A percentile compares a stretch with the other conserved stretches of the same genome.
phyloP scores from a whole-genome alignment of 2,797 vertebrate species.

The Neosilurus mollespiculum region DNA sequence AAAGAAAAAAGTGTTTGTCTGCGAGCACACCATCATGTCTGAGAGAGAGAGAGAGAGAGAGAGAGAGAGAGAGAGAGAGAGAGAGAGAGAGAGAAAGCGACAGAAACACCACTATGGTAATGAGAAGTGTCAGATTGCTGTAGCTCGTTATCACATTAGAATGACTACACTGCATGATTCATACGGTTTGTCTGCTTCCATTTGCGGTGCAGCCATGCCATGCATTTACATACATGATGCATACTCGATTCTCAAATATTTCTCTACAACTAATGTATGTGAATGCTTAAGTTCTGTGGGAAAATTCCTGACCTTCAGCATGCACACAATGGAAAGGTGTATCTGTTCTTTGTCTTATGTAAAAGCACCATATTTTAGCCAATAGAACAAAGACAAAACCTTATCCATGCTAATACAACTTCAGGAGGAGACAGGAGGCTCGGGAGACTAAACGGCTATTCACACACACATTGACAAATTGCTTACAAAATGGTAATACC shows the following conservation, averaged over 20 bases:
- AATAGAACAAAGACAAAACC: neutral
- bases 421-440: constrained; percentile 11
- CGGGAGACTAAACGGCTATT: neutral
- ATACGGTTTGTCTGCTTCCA: constrained; percentile 42
- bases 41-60: constrained; percentile 10
- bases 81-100: neutral
- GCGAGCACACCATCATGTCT: neutral
- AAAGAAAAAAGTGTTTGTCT: neutral
- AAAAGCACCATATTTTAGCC: neutral
- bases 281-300: neutral
- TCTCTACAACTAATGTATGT: neutral
- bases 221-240: constrained; percentile 28
- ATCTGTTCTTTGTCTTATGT: neutral
- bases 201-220: constrained; percentile 20
- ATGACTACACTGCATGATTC: constrained; percentile 58
- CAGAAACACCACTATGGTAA: constrained; percentile 45
- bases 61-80: neutral
- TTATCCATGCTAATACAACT: neutral
- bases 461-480: constrained; percentile 12
- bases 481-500: constrained; percentile 18
- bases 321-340: neutral
- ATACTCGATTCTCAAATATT: neutral
- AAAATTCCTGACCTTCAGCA: neutral
- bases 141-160: constrained; percentile 56
- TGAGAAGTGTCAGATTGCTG: constrained; percentile 57